Evolutionary conservation across 2,888 invertebrate genomes (phyloP), one percentile per base, ranked within the genome.

Genomic region (Linnaemya vulpina): DNA sequence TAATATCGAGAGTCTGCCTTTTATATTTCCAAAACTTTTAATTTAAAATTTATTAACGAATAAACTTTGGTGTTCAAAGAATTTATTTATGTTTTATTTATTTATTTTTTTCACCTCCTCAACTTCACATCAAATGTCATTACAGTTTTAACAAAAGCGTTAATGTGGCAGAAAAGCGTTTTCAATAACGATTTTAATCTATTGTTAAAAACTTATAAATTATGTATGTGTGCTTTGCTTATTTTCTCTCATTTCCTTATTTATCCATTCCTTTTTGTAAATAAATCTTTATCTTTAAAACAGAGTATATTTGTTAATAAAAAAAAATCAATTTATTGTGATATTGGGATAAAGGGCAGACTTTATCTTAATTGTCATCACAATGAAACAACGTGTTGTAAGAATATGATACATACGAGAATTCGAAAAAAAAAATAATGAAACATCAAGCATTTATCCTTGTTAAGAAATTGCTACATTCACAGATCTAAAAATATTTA

Each of bases 151-250:
- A 76, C 84, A 81, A 81, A 76, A 79, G 86, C 83, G 83, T 86
- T 80, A 86, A 86, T 86, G 80, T 80, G 68, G 75, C 76, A 86
- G 86, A 86, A 86, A 86, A 80, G 49, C 51, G 79, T 76, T 80
- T 68, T 80, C 76, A 55, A 84, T 84, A 84, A 84, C 76, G 83
- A 86, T 83, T 51, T 60, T 68, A 80, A 86, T 79, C 86, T 76
- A 63, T 83, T 82, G 75, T 75, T 73, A 71, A 49, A 74, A 40
- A 62, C 53, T 10, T 55, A 38, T 71, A 68, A 76, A 68, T 55
- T 46, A 22, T 60, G 7, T 15, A 51, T 43, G 20, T 78, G 51
- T 43, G 20, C 71, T 78, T 78, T 70, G 70, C 51, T 70, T 70
- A 53, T 25, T 67, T 67, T 46, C 15, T 46, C 55, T n/a, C n/a